Evolutionary conservation across 2,888 invertebrate genomes (phyloP).

Genomic region (Cataglyphis rosenhaueri): DNA sequence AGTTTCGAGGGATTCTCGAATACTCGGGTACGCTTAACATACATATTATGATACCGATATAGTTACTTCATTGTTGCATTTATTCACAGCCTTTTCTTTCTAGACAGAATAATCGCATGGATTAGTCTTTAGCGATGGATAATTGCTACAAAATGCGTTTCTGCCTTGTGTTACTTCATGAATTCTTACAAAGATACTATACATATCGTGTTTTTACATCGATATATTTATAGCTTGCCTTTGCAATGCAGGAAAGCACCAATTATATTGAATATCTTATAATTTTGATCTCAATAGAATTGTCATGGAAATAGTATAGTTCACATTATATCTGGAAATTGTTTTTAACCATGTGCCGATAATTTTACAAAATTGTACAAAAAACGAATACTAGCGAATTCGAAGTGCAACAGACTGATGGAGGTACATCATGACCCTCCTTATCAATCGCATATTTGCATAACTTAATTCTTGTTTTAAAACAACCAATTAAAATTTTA

Average conservation of each 20-base stretch:
- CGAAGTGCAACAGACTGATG: slow-evolving; percentile 56
- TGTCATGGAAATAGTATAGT: slow-evolving; percentile 26
- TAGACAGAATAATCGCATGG: slow-evolving; percentile 37
- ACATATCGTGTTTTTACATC: slow-evolving; percentile 48
- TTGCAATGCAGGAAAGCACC: slow-evolving; percentile 39
- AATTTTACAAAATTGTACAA: slow-evolving; percentile 22
- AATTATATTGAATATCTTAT: slow-evolving; percentile 49
- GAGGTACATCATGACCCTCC: slow-evolving; percentile 14
- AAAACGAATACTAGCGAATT: not conserved
- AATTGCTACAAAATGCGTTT: slow-evolving; percentile 69
- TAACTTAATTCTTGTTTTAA: slow-evolving; percentile 41
- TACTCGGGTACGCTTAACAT: slow-evolving; percentile 31
- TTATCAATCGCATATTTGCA: slow-evolving; percentile 52
- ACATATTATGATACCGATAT: slow-evolving; percentile 44
- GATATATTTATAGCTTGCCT: slow-evolving; percentile 58
- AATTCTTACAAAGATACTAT: slow-evolving; percentile 57
- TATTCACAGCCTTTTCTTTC: slow-evolving; percentile 41
- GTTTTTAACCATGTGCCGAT: not conserved
- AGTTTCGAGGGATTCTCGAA: slow-evolving; percentile 20
- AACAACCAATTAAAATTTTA: slow-evolving; percentile 35
- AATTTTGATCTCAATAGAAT: slow-evolving; percentile 69
- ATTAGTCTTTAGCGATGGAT: slow-evolving; percentile 72
- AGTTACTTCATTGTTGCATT: slow-evolving; percentile 51
- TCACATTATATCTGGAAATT: not conserved
- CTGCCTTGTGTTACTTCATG: slow-evolving; percentile 47